These are phyloP conservation scores for Fregata magnificens DNA, from an alignment of 2,113 vertebrate genomes.

Conservation along the genomic window DNA sequence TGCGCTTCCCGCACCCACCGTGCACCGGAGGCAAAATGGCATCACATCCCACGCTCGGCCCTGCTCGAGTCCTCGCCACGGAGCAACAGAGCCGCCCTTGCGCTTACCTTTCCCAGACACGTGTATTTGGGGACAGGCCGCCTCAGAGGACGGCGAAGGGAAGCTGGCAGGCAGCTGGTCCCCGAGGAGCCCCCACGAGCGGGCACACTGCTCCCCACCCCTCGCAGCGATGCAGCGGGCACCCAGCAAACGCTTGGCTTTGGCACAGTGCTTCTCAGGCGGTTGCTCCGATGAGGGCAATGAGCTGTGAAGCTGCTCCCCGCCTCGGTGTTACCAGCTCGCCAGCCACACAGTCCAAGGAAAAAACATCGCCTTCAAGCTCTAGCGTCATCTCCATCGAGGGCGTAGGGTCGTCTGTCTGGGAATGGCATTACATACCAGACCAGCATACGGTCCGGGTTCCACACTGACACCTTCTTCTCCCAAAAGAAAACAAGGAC, in stretches of 20 bases:
- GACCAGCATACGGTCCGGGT: not conserved
- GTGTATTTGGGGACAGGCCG: not conserved
- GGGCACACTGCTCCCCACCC: not conserved
- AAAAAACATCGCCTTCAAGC: not conserved
- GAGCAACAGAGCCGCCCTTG: not conserved
- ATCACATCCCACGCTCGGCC: not conserved
- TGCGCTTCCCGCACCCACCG: fast-evolving
- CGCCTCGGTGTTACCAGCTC: not conserved
- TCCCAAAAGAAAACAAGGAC: not conserved
- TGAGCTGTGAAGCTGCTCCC: not conserved
- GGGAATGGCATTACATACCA: not conserved
- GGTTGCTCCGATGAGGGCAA: not conserved
- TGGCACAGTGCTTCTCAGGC: not conserved
- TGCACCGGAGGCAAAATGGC: fast-evolving
- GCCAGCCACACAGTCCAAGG: not conserved
- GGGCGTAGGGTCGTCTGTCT: not conserved
- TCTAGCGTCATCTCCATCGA: not conserved
- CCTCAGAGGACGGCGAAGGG: not conserved
- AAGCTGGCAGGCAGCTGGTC: not conserved
- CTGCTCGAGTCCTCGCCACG: fast-evolving
- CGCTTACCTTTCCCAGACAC: slow-evolving; percentile 23
- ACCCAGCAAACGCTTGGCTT: not conserved
- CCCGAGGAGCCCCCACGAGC: not conserved
- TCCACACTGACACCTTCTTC: not conserved
- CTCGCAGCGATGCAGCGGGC: not conserved